Base-by-base conservation (phyloP, 1,140 invertebrate species). In the Drosophila kurseongensis region DNA sequence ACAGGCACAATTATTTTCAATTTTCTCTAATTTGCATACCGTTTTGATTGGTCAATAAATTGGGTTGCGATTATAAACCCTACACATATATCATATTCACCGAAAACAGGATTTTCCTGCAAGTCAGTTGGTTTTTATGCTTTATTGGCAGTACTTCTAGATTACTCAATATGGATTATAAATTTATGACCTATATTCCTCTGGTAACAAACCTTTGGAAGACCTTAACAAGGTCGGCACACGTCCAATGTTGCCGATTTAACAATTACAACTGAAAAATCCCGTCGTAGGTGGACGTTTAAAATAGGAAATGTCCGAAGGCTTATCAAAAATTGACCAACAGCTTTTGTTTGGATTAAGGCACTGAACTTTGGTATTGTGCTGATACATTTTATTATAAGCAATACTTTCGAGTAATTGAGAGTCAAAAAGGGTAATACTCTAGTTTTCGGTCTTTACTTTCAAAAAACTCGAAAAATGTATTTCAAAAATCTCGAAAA, bases 291-390 rank as follows among this genome's bases (percentile, higher is more conserved):
- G 13, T 14, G 32, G 38, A 13, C 47, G 23, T 48, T 58, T 10
- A 13, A 44, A 48, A 29, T 29, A 36, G 6, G 9, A 41, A 35
- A 32, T 29, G 48, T 18, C 27, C 12, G 23, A 45, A 44, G 38
- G 50, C 82, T 88, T 89, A 86, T 86, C 80, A 80, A 41, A 29
- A 29, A 72, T 27, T 51, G 50, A 41, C 16, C 13, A 58, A 61
- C 41, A 45, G 62, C 18, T 80, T 42, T 44, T 44, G 45, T 68
- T 63, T 75, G 57, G 60, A 75, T 76, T 67, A 73, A 52, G 16
- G 58, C 65, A 72, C 2, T 76, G 78, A 88, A 86, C 82, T 83
- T 85, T 86, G 81, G 45, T 78, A 85, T 69, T 68, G 13, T 6
- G 40, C 18, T 68, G 54, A 68, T 52, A 74, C 61, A 68, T 74